Evolutionary conservation across 2,888 invertebrate genomes (phyloP), one percentile per base, ranked within the genome.

Genomic region (Scaptomyza parva): DNA sequence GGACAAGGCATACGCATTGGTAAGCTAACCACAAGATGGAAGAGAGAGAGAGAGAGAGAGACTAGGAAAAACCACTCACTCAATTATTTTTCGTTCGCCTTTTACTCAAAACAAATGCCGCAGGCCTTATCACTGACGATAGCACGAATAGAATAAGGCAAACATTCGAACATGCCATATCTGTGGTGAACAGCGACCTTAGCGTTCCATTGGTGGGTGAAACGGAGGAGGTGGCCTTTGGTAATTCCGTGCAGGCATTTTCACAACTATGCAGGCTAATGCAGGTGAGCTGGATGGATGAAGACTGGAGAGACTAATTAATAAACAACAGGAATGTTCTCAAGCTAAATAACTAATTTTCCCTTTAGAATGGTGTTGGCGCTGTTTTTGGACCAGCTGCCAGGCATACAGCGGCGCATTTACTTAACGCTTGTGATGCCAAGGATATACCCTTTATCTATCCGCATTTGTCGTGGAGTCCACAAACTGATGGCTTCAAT

Each of bases 361-460:
- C 33, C 9, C 7, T n/a, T 22, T 33, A 94, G 94, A 92, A 92
- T 33, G 96, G 96, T 22, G 93, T 97, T 4, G 95, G 95, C 0
- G 97, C 95, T 20, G 93, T 98, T 59, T 95, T 98, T 88, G 98
- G 98, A 0, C 97, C 98, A 0, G 93, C 94, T 66, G 93, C 94
- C 53, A 93, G 93, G 70, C 92, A 93, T 43, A 93, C 95, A 0
- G 93, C 96, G 5, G 93, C 94, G 47, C 96, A 97, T 89, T 94
- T 97, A 37, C 95, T 96, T 86, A 96, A 96, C 33, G 94, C 97
- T 57, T 96, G 97, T 70, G 95, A 97, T 89, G 94, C 94, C 47
- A 93, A 97, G 76, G 96, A 97, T 92, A 94, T 98, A 61, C 98
- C 98, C 0, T 96, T 97, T 86, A 93, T 98, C 54, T 94, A 97